Conservation (phyloP, 2,113 vertebrate species). For the Puntigrus tetrazona region DNA sequence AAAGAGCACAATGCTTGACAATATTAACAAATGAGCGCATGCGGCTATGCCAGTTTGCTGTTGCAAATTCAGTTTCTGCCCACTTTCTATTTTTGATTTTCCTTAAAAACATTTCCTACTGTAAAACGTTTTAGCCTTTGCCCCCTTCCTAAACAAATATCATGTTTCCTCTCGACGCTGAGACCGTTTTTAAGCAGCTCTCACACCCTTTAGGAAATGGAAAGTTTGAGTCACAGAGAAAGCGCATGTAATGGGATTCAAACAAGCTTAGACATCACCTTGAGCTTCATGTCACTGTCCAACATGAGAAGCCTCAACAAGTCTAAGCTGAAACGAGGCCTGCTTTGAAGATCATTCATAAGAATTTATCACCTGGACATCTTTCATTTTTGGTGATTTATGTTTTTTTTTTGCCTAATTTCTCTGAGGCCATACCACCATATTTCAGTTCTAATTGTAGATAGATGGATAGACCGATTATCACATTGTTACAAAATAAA, state of each 20-base stretch:
- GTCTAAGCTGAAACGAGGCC: not conserved
- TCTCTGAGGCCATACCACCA: not conserved
- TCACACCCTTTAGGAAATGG: constrained; percentile 7
- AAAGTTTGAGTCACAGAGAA: constrained; percentile 11
- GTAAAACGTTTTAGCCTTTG: not conserved
- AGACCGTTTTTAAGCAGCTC: not conserved
- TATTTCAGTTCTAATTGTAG: not conserved
- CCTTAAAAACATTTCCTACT: not conserved
- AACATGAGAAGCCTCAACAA: not conserved
- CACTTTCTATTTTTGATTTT: not conserved
- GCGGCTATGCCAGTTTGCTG: not conserved
- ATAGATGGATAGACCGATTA: not conserved
- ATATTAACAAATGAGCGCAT: not conserved
- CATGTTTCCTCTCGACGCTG: not conserved
- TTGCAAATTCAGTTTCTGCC: not conserved
- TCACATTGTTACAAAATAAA: too few relatives aligned
- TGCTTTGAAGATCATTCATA: constrained; percentile 12
- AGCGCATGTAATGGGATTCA: not conserved
- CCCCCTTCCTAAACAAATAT: not conserved
- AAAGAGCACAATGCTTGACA: not conserved
- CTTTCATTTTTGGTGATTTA: not conserved
- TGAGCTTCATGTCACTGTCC: constrained; percentile 5
- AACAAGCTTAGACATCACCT: constrained; percentile 25
- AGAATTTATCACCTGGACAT: not conserved
- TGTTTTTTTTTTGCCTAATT: not conserved